These are phyloP conservation scores for Agrochola circellaris DNA, from an alignment of 2,888 invertebrate species.

Conservation along the genomic window DNA sequence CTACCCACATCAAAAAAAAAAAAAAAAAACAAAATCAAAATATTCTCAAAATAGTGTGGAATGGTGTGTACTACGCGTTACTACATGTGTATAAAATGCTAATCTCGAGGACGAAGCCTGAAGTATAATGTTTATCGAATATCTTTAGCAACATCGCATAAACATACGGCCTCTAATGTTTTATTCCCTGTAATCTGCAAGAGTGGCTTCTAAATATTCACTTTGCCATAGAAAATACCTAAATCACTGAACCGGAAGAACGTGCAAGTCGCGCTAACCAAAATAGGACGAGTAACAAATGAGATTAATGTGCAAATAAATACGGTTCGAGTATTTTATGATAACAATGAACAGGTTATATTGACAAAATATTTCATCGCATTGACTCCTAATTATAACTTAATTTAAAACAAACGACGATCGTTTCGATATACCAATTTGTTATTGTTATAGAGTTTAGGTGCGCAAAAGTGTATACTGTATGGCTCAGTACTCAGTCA, in stretches of 20 bases:
- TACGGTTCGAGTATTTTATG: background rate
- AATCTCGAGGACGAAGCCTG: too few relatives aligned
- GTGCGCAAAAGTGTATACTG: too few relatives aligned
- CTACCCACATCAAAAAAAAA: too few relatives aligned
- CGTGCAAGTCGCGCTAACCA: background rate
- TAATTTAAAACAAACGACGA: conserved; percentile 2
- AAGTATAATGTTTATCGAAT: too few relatives aligned
- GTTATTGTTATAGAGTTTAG: too few relatives aligned
- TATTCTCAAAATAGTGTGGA: too few relatives aligned
- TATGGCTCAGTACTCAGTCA: too few relatives aligned
- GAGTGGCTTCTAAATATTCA: conserved; percentile 76
- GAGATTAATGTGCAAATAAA: conserved; percentile 26
- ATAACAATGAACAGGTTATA: background rate
- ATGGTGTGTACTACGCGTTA: too few relatives aligned
- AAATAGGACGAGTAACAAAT: conserved; percentile 18
- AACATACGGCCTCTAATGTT: conserved; percentile 68
- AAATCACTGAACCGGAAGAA: conserved; percentile 72
- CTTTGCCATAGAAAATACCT: conserved; percentile 69
- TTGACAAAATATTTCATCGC: conserved; percentile 5
- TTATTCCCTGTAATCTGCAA: conserved; percentile 75
- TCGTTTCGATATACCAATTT: background rate
- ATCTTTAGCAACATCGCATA: background rate
- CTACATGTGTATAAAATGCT: too few relatives aligned
- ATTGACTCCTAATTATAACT: background rate
- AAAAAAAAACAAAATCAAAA: too few relatives aligned